A percentile compares a stretch with the other conserved stretches of the same genome.
Conservation (phyloP, 2,888 invertebrate genomes). For the Aradus depressus region DNA sequence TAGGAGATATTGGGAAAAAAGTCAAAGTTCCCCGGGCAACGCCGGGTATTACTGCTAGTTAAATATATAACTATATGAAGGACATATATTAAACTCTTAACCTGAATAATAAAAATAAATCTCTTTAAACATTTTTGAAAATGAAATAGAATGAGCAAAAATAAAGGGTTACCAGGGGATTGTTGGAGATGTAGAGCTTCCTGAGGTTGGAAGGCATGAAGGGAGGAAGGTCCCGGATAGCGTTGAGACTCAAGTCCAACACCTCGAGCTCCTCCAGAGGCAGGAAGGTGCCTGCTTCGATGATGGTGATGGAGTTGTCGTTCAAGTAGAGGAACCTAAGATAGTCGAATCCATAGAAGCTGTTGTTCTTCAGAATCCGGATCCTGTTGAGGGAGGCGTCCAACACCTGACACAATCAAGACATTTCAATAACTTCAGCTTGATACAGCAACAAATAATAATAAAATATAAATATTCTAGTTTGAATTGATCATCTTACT, state of each 20-base stretch:
- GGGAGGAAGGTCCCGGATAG: slow-evolving; percentile 43
- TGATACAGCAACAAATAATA: too few relatives aligned
- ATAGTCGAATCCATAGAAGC: slow-evolving; percentile 42
- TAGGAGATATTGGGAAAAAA: too few relatives aligned
- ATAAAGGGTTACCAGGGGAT: slow-evolving; percentile 41
- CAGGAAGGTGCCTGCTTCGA: slow-evolving; percentile 45
- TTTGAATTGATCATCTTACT: too few relatives aligned
- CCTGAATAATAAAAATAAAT: not conserved
- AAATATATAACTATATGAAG: not conserved
- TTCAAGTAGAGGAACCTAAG: slow-evolving; percentile 45
- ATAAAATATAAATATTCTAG: too few relatives aligned
- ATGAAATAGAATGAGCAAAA: too few relatives aligned
- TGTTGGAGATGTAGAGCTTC: slow-evolving; percentile 48
- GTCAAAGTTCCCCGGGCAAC: too few relatives aligned
- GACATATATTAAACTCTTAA: not conserved
- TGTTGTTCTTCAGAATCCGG: slow-evolving; percentile 41
- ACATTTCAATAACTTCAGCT: not conserved
- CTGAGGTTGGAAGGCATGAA: slow-evolving; percentile 41
- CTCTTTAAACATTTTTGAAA: too few relatives aligned
- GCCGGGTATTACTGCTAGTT: too few relatives aligned
- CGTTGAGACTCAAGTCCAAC: slow-evolving; percentile 47
- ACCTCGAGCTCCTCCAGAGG: slow-evolving; percentile 43
- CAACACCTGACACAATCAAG: slow-evolving; percentile 42
- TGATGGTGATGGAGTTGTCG: slow-evolving; percentile 46
- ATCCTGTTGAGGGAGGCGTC: slow-evolving; percentile 48